These are phyloP conservation scores for Catostomus latipinnis DNA, from an alignment of 2,797 vertebrate species.

Conservation along the genomic window DNA sequence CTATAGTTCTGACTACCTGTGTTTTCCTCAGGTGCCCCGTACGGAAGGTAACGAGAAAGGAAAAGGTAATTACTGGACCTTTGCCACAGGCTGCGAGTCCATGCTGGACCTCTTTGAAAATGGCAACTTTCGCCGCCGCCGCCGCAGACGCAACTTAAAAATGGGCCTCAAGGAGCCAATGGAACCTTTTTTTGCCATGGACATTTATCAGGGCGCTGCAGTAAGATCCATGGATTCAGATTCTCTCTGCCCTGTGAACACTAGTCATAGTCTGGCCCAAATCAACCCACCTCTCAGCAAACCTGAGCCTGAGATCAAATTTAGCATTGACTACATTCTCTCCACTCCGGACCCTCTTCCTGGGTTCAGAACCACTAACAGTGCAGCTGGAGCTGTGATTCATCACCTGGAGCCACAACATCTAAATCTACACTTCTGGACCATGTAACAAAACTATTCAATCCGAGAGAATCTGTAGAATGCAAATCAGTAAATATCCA, in stretches of 20 bases:
- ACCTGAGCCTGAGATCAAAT: conserved; percentile 91
- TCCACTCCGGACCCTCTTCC: conserved; percentile 87
- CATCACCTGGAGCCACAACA: conserved; percentile 83
- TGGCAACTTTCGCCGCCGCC: conserved; percentile 90
- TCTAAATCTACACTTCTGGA: conserved; percentile 87
- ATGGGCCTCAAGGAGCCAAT: conserved; percentile 81
- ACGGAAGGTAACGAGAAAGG: conserved; percentile 94
- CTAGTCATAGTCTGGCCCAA: conserved; percentile 69
- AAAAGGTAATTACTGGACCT: conserved; percentile 97
- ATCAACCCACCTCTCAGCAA: conserved; percentile 73
- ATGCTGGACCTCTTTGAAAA: conserved; percentile 98
- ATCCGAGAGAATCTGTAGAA: not conserved
- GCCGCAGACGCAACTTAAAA: conserved; percentile 87
- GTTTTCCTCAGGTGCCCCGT: conserved; percentile 86
- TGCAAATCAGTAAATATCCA: conserved; percentile 5
- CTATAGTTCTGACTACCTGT: conserved; percentile 6
- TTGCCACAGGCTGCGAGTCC: conserved; percentile 93
- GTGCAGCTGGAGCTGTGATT: conserved; percentile 72
- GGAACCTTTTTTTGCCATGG: conserved; percentile 74
- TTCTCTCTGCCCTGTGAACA: conserved; percentile 75
- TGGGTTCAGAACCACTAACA: conserved; percentile 76
- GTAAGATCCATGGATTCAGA: conserved; percentile 69
- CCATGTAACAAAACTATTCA: conserved; percentile 74
- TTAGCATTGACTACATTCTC: conserved; percentile 98
- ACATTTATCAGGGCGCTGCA: conserved; percentile 64